Percentiles rank a stretch among this genome's conserved stretches.
phyloP scores from a whole-genome alignment of 2,113 vertebrate genomes.

The Mormyrus iriodes region DNA sequence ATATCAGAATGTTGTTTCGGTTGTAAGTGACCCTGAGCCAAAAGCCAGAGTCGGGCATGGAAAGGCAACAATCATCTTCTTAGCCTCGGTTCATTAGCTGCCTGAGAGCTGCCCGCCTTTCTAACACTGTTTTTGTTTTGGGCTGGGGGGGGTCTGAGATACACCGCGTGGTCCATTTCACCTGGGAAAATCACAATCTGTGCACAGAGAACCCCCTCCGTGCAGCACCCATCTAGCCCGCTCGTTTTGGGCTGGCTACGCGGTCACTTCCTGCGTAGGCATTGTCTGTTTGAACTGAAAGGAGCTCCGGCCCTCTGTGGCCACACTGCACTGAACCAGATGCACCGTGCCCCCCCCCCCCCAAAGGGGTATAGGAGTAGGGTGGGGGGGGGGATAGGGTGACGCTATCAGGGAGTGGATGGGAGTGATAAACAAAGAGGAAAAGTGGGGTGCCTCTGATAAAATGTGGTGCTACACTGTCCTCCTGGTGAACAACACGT shows the following conservation, averaged over 20 bases:
- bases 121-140: slow-evolving; percentile 39
- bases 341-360: not conserved
- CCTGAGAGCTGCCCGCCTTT: not conserved
- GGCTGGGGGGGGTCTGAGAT: slow-evolving; percentile 39
- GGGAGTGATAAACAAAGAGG: not conserved
- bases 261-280: slow-evolving; percentile 22
- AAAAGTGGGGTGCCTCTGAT: slow-evolving; percentile 16
- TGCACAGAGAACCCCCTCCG: slow-evolving; percentile 24
- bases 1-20: not conserved
- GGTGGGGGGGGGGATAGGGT: not conserved
- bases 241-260: slow-evolving; percentile 14
- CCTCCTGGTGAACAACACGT: slow-evolving; percentile 40
- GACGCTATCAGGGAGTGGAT: not conserved
- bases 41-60: not conserved
- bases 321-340: not conserved
- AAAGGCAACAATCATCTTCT: not conserved
- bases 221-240: slow-evolving; percentile 18
- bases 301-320: not conserved
- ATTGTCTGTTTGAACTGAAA: slow-evolving; percentile 10
- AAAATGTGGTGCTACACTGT: slow-evolving; percentile 18
- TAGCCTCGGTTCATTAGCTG: slow-evolving; percentile 7
- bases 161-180: slow-evolving; percentile 53
- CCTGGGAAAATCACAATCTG: slow-evolving; percentile 65
- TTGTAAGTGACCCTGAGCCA: not conserved
- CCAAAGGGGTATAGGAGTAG: not conserved